Evolutionary conservation across 1,140 invertebrate genomes (phyloP), one percentile per base, ranked within the genome.

Genomic region (Diabrotica undecimpunctata): DNA sequence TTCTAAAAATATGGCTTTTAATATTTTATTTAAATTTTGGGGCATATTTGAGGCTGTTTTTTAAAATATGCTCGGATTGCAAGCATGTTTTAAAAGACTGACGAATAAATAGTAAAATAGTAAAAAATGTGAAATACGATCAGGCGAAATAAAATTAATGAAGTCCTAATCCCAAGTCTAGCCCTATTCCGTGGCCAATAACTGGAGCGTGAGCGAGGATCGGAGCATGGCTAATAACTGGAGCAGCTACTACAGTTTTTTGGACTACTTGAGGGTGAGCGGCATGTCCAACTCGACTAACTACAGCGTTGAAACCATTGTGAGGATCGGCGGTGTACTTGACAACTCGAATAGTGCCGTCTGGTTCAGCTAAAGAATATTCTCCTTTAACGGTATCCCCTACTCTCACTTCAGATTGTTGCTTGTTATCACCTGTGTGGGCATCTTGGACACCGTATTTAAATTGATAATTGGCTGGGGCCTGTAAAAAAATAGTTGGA

Each of bases 381-480:
- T 74, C 72, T 4, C 81, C 80, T 38, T 73, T 73, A n/a, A 72
- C 67, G 9, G 54, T 68, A 66, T 76, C 75, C 74, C 67, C 69
- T 71, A 67, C 61, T 64, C 65, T 68, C 52, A 58, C 75, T 71
- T 62, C 73, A 55, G 11, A 37, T 65, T 86, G 85, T 11, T 84
- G 84, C 66, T 86, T 86, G 0, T 85, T 80, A 69, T 90, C 87
- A 0, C 88, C 88, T 0, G 87, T 88, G 13, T 86, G 81, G 54
- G 83, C 81, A 75, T 90, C 88, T 56, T 87, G 83, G 6, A 90
- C 87, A 10, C 86, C 87, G 67, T 90, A 89, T 62, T 87, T 86
- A 66, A 86, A 90, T 8, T 85, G 80, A 69, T 90, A 90, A 74
- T 84, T 85, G 0, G 87, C 86, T 73, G 85, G 82, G 37, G 85